Conservation (phyloP, 2,113 vertebrate genomes). For the Colaptes auratus region DNA sequence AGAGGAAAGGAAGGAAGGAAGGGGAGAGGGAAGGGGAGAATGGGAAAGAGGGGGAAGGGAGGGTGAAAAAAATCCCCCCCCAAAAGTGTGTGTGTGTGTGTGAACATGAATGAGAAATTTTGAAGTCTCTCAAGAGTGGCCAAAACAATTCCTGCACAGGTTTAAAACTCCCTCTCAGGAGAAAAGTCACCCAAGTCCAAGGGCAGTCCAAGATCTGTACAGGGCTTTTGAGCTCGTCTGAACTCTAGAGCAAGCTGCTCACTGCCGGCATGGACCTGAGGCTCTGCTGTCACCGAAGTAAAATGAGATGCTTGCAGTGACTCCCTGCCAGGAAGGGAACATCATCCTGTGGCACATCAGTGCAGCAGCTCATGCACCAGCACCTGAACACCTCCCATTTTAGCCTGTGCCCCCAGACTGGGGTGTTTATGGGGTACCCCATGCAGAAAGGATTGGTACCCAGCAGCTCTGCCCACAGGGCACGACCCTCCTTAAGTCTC, state of each 20-base stretch:
- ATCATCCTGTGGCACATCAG: not conserved
- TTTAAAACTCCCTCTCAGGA: not conserved
- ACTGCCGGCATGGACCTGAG: no score
- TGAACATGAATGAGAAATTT: not conserved
- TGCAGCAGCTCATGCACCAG: accelerated
- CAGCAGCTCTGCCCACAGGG: not conserved
- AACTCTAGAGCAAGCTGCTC: not conserved
- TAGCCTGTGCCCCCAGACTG: accelerated
- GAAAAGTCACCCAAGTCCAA: not conserved
- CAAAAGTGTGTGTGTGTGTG: not conserved
- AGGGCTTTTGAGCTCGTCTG: not conserved
- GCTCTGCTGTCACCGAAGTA: not conserved
- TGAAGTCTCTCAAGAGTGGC: not conserved
- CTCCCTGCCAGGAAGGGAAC: accelerated
- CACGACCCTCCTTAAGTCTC: not conserved
- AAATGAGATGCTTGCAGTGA: not conserved
- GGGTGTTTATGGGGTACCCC: not conserved
- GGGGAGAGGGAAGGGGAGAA: no score
- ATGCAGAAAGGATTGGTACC: no score
- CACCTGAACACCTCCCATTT: not conserved
- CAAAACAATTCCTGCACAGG: not conserved
- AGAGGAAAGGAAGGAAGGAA: no score
- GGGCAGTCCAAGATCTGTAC: accelerated
- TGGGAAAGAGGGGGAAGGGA: no score
- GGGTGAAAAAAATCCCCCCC: not conserved